Percentiles rank a stretch among this genome's conserved stretches.
Conservation (phyloP, 1,140 invertebrate genomes). For the Acarapis woodi region DNA sequence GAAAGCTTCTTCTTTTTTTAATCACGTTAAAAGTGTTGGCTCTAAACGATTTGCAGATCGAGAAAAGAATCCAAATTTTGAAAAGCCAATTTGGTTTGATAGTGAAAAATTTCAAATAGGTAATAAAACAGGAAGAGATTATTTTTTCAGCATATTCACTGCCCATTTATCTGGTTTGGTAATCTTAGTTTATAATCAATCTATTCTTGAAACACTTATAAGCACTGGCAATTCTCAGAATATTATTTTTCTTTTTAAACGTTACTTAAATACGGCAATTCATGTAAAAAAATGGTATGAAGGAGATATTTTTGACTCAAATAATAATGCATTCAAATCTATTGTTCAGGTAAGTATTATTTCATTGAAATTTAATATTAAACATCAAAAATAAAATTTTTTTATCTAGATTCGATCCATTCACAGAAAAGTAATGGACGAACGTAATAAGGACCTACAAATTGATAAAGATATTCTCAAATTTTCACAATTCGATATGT, state of each 20-base stretch:
- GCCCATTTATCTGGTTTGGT: conserved; percentile 12
- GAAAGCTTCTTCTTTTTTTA: too few relatives aligned
- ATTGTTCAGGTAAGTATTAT: conserved; percentile 20
- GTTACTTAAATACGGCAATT: conserved; percentile 38
- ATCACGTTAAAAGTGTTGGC: too few relatives aligned
- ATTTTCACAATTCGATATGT: conserved; percentile 17
- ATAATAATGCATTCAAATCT: conserved; percentile 18
- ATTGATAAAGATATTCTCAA: neutral
- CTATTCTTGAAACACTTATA: conserved; percentile 15
- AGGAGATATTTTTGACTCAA: conserved; percentile 23
- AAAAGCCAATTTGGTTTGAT: neutral
- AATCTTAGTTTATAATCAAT: conserved; percentile 12
- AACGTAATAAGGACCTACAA: conserved; percentile 21
- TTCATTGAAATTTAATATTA: conserved; percentile 18
- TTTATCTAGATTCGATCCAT: conserved; percentile 20
- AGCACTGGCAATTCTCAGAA: conserved; percentile 21
- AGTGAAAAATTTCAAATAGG: neutral
- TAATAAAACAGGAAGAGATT: neutral
- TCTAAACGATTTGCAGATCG: too few relatives aligned
- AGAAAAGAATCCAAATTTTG: too few relatives aligned
- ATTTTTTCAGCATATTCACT: conserved; percentile 13
- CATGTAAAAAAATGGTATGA: conserved; percentile 45
- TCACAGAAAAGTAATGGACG: conserved; percentile 18
- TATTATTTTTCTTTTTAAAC: conserved; percentile 29
- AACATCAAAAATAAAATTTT: too few relatives aligned